Evolutionary conservation across 2,113 vertebrate genomes (phyloP).

Genomic region (Arizona elegans): DNA sequence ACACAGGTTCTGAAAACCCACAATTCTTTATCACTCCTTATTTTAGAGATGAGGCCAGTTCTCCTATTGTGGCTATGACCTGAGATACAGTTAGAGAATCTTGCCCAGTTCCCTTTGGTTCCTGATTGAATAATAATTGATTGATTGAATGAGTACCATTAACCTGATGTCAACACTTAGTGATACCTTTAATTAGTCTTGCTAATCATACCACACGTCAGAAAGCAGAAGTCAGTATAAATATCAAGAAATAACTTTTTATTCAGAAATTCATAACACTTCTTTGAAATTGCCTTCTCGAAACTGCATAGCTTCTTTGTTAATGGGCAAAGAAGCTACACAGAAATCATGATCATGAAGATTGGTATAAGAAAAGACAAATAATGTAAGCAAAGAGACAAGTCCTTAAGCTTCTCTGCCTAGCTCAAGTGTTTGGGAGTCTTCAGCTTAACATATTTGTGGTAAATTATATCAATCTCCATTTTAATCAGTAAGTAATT

Average conservation of each 20-base stretch:
- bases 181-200: neutral
- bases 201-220: neutral
- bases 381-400: neutral
- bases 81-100: neutral
- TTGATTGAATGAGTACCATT: neutral
- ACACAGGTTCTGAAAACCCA: neutral
- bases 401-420: neutral
- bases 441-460: neutral
- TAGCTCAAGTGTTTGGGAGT: neutral
- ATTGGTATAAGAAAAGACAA: neutral
- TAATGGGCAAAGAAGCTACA: neutral
- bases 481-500: neutral
- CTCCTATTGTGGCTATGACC: neutral
- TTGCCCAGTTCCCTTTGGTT: neutral
- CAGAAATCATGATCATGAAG: neutral
- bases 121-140: neutral
- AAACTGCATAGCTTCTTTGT: neutral
- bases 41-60: neutral
- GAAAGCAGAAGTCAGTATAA: neutral
- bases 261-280: neutral
- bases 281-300: neutral
- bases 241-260: neutral
- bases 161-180: neutral
- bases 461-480: neutral
- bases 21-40: neutral